Conservation (phyloP, 2,888 invertebrate species). For the Dicyrtoma fusca region DNA sequence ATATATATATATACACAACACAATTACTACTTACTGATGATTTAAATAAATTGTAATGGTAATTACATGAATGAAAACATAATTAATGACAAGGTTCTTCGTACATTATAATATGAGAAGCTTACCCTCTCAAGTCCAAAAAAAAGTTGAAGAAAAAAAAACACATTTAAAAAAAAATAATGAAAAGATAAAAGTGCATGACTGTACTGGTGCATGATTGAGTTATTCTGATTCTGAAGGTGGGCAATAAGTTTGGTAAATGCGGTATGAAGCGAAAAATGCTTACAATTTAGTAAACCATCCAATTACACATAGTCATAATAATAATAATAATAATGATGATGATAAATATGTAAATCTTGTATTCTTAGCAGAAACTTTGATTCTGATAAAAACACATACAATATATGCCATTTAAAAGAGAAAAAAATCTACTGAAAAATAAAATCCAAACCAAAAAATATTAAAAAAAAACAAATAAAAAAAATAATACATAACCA, state of each 20-base stretch:
- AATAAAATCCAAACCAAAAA: too few species aligned
- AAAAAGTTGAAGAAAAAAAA: not conserved
- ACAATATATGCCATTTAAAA: not conserved
- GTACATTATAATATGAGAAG: not conserved
- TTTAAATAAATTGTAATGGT: too few species aligned
- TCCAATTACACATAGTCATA: slow-evolving; percentile 27
- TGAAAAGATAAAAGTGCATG: not conserved
- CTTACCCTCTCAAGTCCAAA: slow-evolving; percentile 6
- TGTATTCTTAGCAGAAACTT: too few species aligned
- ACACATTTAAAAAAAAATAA: not conserved
- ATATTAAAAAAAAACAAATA: too few species aligned
- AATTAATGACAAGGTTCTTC: too few species aligned
- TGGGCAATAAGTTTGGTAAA: slow-evolving; percentile 34
- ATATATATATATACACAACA: too few species aligned
- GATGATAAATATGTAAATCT: not conserved
- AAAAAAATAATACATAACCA: too few species aligned
- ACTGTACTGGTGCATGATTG: not conserved
- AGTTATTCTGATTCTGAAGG: not conserved
- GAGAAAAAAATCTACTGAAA: not conserved
- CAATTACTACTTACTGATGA: too few species aligned
- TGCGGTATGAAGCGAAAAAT: slow-evolving; percentile 28
- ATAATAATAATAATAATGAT: slow-evolving; percentile 6
- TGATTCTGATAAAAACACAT: too few species aligned
- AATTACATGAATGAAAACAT: too few species aligned
- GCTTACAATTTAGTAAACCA: slow-evolving; percentile 37